Base-by-base conservation (phyloP, 2,888 invertebrate species). In the Drosophila kambysellisi region DNA sequence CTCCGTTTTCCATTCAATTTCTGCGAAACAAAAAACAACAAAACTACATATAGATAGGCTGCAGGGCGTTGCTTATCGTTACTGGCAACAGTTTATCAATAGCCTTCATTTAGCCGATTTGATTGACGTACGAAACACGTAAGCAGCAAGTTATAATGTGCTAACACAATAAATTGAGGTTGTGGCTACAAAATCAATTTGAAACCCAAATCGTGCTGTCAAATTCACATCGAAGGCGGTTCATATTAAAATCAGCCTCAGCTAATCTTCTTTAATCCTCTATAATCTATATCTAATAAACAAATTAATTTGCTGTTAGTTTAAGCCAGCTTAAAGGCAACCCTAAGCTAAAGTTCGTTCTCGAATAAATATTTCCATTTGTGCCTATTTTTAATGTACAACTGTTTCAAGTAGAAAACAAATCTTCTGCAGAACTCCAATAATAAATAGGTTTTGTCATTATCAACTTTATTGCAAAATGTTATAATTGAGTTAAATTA, bases 401-500 rank as follows among this genome's bases (percentile, higher is more conserved):
- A 70, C 69, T 52, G 3, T 6, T 39, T 33, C 29, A 39, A 48
- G 43, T 7, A 4, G 17, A 59, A 58, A 41, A 53, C 15, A n/a
- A 20, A 35, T 17, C 2, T 53, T 33, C 62, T 62, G 68, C 75
- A 79, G 37, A 74, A 63, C 62, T 76, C 79, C 70, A 62, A 52
- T 2, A 63, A 64, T 67, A 61, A 32, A 35, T 63, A 37, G 58
- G 39, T 51, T 66, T 73, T 69, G 53, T 79, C 79, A 74, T 78
- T 79, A 76, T 82, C 76, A 87, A 83, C 88, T 87, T 80, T 80
- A 80, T 80, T 80, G 83, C 82, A 79, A 87, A 89, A 80, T 54
- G 62, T 69, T 89, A 83, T 84, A 89, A 87, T 77, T 89, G 62
- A 78, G 61, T 78, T 76, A 39, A 66, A 70, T 64, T 74, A 74